A percentile compares a stretch with the other conserved stretches of the same genome.
Conservation (phyloP, 2,888 invertebrate genomes). For the Troides oblongomaculatus region DNA sequence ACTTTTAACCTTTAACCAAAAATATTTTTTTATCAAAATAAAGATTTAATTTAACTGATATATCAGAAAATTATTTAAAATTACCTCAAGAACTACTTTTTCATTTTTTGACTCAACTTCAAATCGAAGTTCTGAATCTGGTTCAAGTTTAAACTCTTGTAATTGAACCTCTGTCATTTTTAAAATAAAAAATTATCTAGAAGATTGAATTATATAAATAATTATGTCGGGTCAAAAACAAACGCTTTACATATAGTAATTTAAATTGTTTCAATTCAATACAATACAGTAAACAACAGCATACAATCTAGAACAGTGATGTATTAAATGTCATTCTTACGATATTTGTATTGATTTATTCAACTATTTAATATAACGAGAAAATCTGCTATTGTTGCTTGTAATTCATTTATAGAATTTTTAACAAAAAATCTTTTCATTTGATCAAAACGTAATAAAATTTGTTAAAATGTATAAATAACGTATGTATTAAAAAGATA, state of each 20-base stretch:
- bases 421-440: no score
- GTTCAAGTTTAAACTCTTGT: constrained; percentile 90
- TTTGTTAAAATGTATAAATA: no score
- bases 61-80: background rate
- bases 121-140: constrained; percentile 94
- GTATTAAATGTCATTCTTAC: constrained; percentile 2
- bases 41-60: background rate
- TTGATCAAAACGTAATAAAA: no score
- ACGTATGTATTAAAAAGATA: no score
- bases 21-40: constrained; percentile 2
- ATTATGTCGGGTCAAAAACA: background rate
- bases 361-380: no score
- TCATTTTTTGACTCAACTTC: constrained; percentile 94
- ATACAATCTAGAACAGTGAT: constrained; percentile 6
- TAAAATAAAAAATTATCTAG: background rate
- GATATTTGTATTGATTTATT: no score
- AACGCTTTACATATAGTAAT: background rate
- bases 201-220: background rate
- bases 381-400: no score
- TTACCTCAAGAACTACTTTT: constrained; percentile 88
- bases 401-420: no score
- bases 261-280: constrained; percentile 3
- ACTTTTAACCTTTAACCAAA: constrained; percentile 84
- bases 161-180: constrained; percentile 73
- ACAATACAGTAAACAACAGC: background rate